Conservation (phyloP, 2,888 invertebrate genomes). For the Oegoconia quadripuncta region DNA sequence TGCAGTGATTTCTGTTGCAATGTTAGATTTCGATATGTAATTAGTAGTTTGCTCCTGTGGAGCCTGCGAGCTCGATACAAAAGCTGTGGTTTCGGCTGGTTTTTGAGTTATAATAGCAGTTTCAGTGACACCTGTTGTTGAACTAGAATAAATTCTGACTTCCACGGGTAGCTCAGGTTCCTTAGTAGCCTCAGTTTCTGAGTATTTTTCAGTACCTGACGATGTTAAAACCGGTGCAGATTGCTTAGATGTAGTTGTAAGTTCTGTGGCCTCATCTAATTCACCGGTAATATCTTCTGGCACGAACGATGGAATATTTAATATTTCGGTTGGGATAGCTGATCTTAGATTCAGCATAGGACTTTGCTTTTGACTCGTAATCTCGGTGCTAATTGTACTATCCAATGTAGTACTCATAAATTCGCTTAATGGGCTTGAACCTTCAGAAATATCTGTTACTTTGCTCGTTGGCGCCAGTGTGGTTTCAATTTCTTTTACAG, state of each 20-base stretch:
- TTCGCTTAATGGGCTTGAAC: constrained; percentile 22
- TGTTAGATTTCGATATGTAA: constrained; percentile 44
- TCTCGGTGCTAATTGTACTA: constrained; percentile 26
- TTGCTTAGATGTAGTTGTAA: constrained; percentile 18
- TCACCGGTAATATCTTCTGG: constrained; percentile 45
- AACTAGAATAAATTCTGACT: constrained; percentile 20
- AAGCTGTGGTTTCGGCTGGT: constrained; percentile 16
- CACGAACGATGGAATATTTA: constrained; percentile 45
- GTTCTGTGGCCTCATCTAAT: constrained; percentile 34
- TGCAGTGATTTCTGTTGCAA: constrained; percentile 58
- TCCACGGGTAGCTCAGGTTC: constrained; percentile 20
- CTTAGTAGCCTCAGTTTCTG: constrained; percentile 21
- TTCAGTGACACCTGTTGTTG: constrained; percentile 17
- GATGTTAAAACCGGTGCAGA: constrained; percentile 16
- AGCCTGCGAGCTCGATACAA: constrained; percentile 25
- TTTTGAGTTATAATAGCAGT: constrained; percentile 25
- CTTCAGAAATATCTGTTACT: constrained; percentile 29
- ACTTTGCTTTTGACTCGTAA: constrained; percentile 39
- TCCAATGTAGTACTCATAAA: constrained; percentile 25
- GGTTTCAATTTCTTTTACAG: constrained; percentile 32
- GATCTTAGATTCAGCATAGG: constrained; percentile 60
- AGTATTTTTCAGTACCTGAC: constrained; percentile 18
- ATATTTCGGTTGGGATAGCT: constrained; percentile 58
- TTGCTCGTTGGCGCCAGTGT: constrained; percentile 21
- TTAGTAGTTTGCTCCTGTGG: constrained; percentile 34